Percentiles rank a stretch among this genome's conserved stretches.
phyloP scores from a whole-genome alignment of 2,113 vertebrate genomes.

The Cavia aperea region DNA sequence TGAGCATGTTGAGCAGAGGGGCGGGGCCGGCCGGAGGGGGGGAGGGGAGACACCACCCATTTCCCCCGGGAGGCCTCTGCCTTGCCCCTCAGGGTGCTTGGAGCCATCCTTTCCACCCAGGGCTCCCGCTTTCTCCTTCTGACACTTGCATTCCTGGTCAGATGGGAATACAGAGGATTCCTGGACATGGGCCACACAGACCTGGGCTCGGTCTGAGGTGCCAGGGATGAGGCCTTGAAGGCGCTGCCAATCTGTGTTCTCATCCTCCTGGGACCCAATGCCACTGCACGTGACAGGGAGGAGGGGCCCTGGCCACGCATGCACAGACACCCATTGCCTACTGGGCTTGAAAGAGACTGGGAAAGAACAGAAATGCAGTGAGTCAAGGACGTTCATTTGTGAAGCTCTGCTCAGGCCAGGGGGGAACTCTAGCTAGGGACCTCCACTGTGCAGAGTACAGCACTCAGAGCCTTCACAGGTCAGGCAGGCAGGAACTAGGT shows the following conservation, averaged over 20 bases:
- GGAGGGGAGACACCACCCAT: no score
- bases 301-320: neutral
- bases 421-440: neutral
- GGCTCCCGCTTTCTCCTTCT: neutral
- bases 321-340: neutral
- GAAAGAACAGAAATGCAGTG: slow-evolving; percentile 42
- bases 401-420: neutral
- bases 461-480: neutral
- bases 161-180: neutral
- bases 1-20: neutral
- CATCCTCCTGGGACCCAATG: neutral
- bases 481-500: neutral
- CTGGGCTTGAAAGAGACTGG: slow-evolving; percentile 39
- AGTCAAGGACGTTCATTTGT: neutral
- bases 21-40: no score
- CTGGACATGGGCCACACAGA: no score
- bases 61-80: neutral
- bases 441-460: neutral
- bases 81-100: neutral
- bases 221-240: neutral
- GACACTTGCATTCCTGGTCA: neutral
- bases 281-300: neutral
- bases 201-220: no score
- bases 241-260: rapidly evolving
- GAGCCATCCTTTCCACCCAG: neutral